Evolutionary conservation across 2,113 vertebrate species (phyloP), one percentile per base, ranked within the genome.

Genomic region (Oncorhynchus tshawytscha): DNA sequence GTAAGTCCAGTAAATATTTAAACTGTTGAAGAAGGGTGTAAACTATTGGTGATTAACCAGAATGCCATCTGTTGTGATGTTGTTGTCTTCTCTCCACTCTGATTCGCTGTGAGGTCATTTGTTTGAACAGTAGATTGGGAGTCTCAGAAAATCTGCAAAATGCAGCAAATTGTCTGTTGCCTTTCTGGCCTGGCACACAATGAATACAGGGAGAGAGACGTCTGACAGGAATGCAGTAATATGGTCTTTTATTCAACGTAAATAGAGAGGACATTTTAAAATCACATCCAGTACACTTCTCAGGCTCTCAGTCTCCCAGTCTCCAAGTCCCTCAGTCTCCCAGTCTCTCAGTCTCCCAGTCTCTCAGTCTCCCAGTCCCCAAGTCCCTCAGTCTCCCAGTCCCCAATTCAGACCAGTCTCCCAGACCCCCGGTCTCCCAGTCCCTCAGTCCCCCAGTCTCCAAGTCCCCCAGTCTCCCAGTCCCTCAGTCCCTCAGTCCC

Each of bases 101-200:
- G 84, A 88, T 87, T 88, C 80, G 82, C 80, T 81, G 88, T 89
- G 85, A 90, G 82, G 75, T 88, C 84, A 90, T 90, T 90, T 90
- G 89, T 88, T 89, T 88, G 79, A 89, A 87, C 74, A 71, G 87
- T 90, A 90, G 89, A 91, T 91, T 91, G 87, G 78, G 83, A 83
- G 88, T 84, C 84, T 85, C 22, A 71, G 82, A 89, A 90, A 90
- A 92, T 88, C 90, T 88, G 15, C 89, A 90, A 66, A 88, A 90
- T 83, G 79, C 81, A 70, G 22, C 76, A 87, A 90, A 89, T 82
- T 74, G 78, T 87, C 82, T 1, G 65, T 76, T 60, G 69, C 6
- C 72, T 57, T 81, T 78, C 71, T 71, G 57, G 13, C 22, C 18
- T 62, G 22, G 34, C n/a, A 20, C 3, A 34, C 29, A 0, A 22